These are phyloP conservation scores for Drosophila dunni DNA, from an alignment of 1,140 invertebrate species.

Conservation along the genomic window DNA sequence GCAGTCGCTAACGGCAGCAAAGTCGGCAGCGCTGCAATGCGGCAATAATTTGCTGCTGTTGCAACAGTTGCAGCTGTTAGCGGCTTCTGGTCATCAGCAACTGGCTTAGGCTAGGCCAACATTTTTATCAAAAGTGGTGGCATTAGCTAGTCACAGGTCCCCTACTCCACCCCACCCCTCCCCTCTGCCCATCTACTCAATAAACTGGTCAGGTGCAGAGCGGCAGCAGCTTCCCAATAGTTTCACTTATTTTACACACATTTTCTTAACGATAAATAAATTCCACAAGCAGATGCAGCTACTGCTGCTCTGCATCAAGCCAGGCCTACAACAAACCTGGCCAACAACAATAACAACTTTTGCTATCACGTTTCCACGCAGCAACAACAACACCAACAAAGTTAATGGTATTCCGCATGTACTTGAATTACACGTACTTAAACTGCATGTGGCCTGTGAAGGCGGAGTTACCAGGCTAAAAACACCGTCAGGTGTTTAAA, in stretches of 20 bases:
- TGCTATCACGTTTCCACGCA: conserved; percentile 80
- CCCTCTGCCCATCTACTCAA: background rate
- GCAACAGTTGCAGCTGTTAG: conserved; percentile 17
- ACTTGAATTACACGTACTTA: conserved; percentile 62
- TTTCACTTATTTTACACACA: conserved; percentile 82
- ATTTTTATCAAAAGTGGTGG: conserved; percentile 80
- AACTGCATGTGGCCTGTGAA: background rate
- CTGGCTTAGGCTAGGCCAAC: conserved; percentile 73
- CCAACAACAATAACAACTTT: conserved; percentile 71
- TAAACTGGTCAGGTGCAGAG: conserved; percentile 69
- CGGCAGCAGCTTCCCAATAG: conserved; percentile 68
- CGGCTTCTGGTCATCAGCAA: conserved; percentile 48
- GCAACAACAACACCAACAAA: conserved; percentile 33
- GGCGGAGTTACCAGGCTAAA: background rate
- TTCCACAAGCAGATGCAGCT: conserved; percentile 78
- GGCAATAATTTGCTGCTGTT: conserved; percentile 73
- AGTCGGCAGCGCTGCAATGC: conserved; percentile 57
- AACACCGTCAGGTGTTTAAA: conserved; percentile 16
- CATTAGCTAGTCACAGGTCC: conserved; percentile 55
- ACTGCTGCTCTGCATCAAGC: conserved; percentile 34
- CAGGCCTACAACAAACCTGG: conserved; percentile 39
- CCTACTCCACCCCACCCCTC: background rate
- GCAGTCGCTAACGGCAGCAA: too few species aligned
- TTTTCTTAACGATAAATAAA: conserved; percentile 82
- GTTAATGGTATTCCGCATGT: conserved; percentile 71